These are phyloP conservation scores for Xestia sexstrigata DNA, from an alignment of 2,888 invertebrate genomes.

Conservation along the genomic window DNA sequence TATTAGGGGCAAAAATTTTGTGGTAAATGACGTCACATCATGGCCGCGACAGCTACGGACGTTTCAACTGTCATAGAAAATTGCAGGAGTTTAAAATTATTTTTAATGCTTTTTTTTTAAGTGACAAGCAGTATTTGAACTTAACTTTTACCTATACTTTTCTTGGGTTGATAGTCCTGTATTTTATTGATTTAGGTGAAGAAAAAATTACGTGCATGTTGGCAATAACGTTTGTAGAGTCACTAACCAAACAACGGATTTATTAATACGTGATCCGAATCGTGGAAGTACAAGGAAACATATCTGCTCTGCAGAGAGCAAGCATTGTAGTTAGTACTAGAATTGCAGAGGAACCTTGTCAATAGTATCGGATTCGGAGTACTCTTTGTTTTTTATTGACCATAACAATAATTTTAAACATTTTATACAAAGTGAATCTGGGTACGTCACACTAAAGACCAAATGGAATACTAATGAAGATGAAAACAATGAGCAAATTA, in stretches of 20 bases:
- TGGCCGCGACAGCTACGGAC: too few species aligned
- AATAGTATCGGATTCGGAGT: background rate
- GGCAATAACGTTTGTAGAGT: constrained; percentile 10
- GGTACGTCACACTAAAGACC: background rate
- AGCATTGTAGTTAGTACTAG: background rate
- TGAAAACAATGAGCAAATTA: constrained; percentile 31
- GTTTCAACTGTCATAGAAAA: too few species aligned
- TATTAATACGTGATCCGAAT: constrained; percentile 33
- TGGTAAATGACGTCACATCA: too few species aligned
- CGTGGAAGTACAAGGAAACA: constrained; percentile 40
- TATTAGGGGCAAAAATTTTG: too few species aligned
- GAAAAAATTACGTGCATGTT: too few species aligned
- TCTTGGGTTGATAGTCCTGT: too few species aligned
- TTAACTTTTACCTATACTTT: too few species aligned
- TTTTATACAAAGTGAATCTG: background rate
- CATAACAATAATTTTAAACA: background rate
- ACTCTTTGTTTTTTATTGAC: background rate
- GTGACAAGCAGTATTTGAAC: too few species aligned
- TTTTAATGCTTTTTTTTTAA: too few species aligned
- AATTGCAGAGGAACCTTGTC: background rate
- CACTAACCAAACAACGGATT: constrained; percentile 2
- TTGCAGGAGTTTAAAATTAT: too few species aligned
- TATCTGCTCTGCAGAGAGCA: background rate
- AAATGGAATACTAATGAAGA: constrained; percentile 25
- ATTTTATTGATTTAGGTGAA: too few species aligned